Conservation (phyloP, 2,888 invertebrate genomes). For the Diabrotica balteata region DNA sequence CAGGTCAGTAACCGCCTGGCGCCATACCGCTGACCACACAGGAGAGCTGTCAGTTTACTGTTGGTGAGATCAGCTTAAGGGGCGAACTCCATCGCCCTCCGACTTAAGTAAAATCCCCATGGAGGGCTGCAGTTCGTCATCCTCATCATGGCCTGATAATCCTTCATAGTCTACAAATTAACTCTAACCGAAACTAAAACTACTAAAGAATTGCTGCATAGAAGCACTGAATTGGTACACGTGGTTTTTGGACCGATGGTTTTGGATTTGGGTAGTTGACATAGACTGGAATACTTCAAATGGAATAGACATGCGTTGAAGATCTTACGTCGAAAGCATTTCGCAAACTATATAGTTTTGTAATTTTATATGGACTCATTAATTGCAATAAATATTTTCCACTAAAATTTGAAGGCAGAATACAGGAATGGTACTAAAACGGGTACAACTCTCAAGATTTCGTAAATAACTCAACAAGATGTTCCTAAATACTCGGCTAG, state of each 20-base stretch:
- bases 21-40: slow-evolving; percentile 72
- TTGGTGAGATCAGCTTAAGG: slow-evolving; percentile 70
- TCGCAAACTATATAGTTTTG: slow-evolving; percentile 7
- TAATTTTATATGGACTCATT: slow-evolving; percentile 11
- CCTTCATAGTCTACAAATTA: slow-evolving; percentile 35
- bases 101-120: slow-evolving; percentile 38
- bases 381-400: background rate
- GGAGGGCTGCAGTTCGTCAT: slow-evolving; percentile 43
- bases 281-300: background rate
- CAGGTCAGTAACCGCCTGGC: slow-evolving; percentile 78
- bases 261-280: background rate
- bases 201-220: slow-evolving; percentile 16
- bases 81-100: slow-evolving; percentile 54
- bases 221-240: slow-evolving; percentile 10
- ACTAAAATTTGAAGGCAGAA: background rate
- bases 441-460: slow-evolving; percentile 6
- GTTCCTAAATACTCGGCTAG: too few relatives aligned
- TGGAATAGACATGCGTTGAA: slow-evolving; percentile 1
- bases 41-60: slow-evolving; percentile 82
- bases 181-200: slow-evolving; percentile 31
- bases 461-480: background rate
- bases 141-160: slow-evolving; percentile 44
- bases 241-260: background rate
- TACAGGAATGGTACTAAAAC: background rate
- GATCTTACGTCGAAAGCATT: slow-evolving; percentile 13